A percentile compares a stretch with the other conserved stretches of the same genome.
phyloP scores from a whole-genome alignment of 1,140 invertebrate species.

The Lordiphosa mommai region DNA sequence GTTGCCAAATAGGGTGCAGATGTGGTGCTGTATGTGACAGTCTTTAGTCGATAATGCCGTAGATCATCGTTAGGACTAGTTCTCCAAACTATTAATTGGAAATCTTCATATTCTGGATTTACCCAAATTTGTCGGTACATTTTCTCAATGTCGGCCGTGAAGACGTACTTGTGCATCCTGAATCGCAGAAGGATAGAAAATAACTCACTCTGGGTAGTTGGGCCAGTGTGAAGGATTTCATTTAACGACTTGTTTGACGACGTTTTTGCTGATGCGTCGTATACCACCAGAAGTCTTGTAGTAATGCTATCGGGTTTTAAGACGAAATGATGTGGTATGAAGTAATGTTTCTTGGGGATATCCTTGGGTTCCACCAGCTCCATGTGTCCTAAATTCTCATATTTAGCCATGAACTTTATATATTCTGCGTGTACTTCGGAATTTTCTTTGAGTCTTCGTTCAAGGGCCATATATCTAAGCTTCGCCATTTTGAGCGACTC shows the following conservation, averaged over 20 bases:
- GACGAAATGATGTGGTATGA: background rate
- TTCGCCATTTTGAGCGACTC: no score
- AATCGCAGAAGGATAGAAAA: no score
- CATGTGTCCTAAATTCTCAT: no score
- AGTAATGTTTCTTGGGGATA: background rate
- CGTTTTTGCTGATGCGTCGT: background rate
- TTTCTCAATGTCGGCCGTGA: constrained; percentile 38
- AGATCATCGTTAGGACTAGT: constrained; percentile 25
- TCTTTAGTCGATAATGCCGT: constrained; percentile 12
- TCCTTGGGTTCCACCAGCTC: no score
- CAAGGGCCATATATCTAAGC: no score
- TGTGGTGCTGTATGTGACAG: constrained; percentile 53
- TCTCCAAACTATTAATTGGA: constrained; percentile 72
- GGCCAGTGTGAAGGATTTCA: background rate
- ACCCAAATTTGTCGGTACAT: constrained; percentile 75
- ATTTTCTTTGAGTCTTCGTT: no score
- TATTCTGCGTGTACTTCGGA: no score
- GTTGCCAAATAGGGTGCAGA: background rate
- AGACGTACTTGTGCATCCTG: background rate
- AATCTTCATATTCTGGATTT: constrained; percentile 41
- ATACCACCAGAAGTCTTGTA: background rate
- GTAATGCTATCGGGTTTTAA: no score
- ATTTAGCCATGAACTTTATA: no score
- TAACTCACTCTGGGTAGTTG: no score
- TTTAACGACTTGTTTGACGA: background rate